These are phyloP conservation scores for Amniataba percoides DNA, from an alignment of 2,797 vertebrate species.

Conservation along the genomic window DNA sequence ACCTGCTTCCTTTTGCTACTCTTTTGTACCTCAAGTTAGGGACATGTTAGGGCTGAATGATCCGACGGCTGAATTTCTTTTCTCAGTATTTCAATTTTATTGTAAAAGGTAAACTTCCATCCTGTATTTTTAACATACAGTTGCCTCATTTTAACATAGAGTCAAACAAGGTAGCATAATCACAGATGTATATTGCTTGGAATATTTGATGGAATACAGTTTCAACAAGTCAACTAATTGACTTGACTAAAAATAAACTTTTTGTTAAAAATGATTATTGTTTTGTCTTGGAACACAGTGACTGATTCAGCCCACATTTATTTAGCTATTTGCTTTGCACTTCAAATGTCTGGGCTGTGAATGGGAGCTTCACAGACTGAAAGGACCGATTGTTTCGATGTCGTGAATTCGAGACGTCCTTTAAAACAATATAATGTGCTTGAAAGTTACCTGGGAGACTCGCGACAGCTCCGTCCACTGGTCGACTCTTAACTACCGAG, in stretches of 20 bases:
- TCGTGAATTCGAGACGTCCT: too few species aligned
- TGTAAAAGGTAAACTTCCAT: neutral
- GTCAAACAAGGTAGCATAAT: neutral
- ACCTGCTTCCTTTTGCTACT: neutral
- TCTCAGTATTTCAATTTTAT: neutral
- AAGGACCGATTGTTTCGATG: too few species aligned
- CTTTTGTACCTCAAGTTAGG: constrained; percentile 1
- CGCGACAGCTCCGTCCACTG: neutral
- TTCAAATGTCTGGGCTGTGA: too few species aligned
- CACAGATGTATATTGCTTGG: neutral
- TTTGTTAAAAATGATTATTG: too few species aligned
- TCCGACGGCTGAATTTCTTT: neutral
- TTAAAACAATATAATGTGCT: neutral
- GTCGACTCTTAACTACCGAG: neutral
- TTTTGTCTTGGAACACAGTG: neutral
- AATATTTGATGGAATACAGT: neutral
- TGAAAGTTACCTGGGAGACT: neutral
- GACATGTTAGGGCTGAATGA: neutral
- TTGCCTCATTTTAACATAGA: too few species aligned
- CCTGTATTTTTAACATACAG: too few species aligned
- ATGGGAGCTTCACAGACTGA: too few species aligned
- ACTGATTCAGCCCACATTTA: neutral
- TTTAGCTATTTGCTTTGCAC: neutral
- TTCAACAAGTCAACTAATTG: neutral
- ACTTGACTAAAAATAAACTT: too few species aligned